A percentile compares a stretch with the other conserved stretches of the same genome.
These are phyloP conservation scores for Craniophora ligustri DNA, from an alignment of 2,888 invertebrate species.

Conservation along the genomic window DNA sequence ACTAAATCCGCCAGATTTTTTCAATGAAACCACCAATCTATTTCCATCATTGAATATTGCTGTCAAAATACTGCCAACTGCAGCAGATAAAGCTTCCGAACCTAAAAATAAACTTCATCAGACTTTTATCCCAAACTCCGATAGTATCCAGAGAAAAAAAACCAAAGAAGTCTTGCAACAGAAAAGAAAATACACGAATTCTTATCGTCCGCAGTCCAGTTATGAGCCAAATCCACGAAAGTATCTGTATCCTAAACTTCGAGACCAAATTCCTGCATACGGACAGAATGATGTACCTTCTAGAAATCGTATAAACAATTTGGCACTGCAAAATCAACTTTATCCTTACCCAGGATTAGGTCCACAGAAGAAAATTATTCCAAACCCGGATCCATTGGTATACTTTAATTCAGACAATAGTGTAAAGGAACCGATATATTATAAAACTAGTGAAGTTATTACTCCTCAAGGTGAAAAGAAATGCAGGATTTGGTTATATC, in stretches of 20 bases:
- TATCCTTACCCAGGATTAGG: conserved; percentile 34
- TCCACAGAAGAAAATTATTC: conserved; percentile 33
- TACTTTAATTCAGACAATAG: conserved; percentile 27
- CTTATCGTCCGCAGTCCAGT: conserved; percentile 21
- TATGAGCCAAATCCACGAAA: conserved; percentile 26
- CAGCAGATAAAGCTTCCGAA: not conserved
- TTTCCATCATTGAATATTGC: conserved; percentile 65
- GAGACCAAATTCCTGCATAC: conserved; percentile 1
- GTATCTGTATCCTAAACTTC: conserved; percentile 15
- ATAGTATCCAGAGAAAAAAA: conserved; percentile 10
- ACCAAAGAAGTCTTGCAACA: conserved; percentile 17
- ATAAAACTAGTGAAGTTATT: conserved; percentile 61
- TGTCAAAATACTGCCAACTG: not conserved
- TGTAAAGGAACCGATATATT: conserved; percentile 56
- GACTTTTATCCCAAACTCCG: not conserved
- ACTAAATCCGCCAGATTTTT: conserved; percentile 60
- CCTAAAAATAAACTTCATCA: conserved; percentile 2
- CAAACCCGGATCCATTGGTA: conserved; percentile 30
- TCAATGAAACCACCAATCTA: conserved; percentile 72
- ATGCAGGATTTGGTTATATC: conserved; percentile 76
- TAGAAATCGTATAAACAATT: conserved; percentile 14
- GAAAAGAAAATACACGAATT: conserved; percentile 19
- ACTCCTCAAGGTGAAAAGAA: conserved; percentile 63
- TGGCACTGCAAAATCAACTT: conserved; percentile 12
- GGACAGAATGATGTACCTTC: conserved; percentile 2